phyloP scores from a whole-genome alignment of 2,888 invertebrate genomes.

The Arctia plantaginis region DNA sequence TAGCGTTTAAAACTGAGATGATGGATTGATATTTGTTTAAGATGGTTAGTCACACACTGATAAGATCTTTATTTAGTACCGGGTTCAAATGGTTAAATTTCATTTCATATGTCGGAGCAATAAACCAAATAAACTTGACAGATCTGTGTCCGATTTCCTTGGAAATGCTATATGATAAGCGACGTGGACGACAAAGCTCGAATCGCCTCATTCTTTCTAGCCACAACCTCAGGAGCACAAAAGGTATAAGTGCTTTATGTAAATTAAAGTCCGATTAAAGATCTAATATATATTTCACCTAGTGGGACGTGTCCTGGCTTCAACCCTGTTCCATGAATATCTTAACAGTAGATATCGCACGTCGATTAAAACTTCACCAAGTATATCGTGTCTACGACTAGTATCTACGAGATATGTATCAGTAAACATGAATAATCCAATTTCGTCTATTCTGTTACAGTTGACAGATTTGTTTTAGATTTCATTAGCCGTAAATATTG shows the following conservation, averaged over 20 bases:
- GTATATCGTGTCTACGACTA: not conserved
- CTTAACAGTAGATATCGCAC: not conserved
- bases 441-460: not conserved
- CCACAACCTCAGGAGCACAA: not conserved
- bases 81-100: too few relatives aligned
- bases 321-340: not conserved
- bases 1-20: not conserved
- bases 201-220: not conserved
- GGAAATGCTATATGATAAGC: too few relatives aligned
- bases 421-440: not conserved
- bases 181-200: not conserved
- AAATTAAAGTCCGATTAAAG: too few relatives aligned
- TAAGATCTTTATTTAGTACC: not conserved
- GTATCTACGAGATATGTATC: not conserved
- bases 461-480: constrained; percentile 9
- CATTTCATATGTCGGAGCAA: not conserved
- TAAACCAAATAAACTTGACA: not conserved
- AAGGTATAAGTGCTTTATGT: too few relatives aligned
- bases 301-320: not conserved
- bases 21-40: not conserved
- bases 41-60: not conserved
- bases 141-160: not conserved
- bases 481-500: not conserved
- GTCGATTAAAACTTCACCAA: not conserved
- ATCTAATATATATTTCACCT: not conserved